Percentiles rank a stretch among this genome's conserved stretches.
phyloP scores from a whole-genome alignment of 2,888 invertebrate genomes.

The Scaeva pyrastri region DNA sequence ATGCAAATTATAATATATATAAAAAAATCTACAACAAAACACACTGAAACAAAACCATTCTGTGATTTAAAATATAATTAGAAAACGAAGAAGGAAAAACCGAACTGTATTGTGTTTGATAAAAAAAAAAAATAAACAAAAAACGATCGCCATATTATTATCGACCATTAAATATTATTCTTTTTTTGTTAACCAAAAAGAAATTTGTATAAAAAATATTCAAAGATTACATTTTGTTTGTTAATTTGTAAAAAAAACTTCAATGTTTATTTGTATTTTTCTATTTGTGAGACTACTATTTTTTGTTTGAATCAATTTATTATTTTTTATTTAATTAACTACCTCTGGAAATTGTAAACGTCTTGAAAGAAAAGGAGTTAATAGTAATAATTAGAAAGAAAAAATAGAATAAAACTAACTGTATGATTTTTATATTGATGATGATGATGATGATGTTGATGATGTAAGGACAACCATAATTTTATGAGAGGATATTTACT shows the following conservation, averaged over 20 bases:
- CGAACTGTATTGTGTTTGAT: conserved; percentile 53
- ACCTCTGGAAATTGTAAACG: conserved; percentile 58
- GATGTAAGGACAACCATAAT: conserved; percentile 23
- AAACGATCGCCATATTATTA: conserved; percentile 69
- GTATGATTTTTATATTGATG: conserved; percentile 35
- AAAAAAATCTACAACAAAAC: conserved; percentile 39
- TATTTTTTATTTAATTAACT: conserved; percentile 39
- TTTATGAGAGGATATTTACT: conserved; percentile 48
- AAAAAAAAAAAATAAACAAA: conserved; percentile 42
- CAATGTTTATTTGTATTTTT: conserved; percentile 26
- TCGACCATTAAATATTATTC: conserved; percentile 62
- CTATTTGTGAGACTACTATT: neutral
- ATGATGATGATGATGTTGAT: conserved; percentile 23
- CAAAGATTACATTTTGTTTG: conserved; percentile 10
- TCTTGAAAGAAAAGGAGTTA: conserved; percentile 23
- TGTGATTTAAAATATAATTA: conserved; percentile 76
- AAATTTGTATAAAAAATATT: conserved; percentile 45
- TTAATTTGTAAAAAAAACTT: conserved; percentile 23
- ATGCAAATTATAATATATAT: conserved; percentile 45
- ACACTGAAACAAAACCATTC: conserved; percentile 73
- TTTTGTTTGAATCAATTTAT: conserved; percentile 33
- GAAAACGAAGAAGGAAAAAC: conserved; percentile 49
- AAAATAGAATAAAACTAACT: conserved; percentile 16
- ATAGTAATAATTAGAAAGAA: conserved; percentile 3
- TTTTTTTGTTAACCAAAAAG: conserved; percentile 42